Conservation (phyloP, 2,888 invertebrate species). For the Drosophila borborema region DNA sequence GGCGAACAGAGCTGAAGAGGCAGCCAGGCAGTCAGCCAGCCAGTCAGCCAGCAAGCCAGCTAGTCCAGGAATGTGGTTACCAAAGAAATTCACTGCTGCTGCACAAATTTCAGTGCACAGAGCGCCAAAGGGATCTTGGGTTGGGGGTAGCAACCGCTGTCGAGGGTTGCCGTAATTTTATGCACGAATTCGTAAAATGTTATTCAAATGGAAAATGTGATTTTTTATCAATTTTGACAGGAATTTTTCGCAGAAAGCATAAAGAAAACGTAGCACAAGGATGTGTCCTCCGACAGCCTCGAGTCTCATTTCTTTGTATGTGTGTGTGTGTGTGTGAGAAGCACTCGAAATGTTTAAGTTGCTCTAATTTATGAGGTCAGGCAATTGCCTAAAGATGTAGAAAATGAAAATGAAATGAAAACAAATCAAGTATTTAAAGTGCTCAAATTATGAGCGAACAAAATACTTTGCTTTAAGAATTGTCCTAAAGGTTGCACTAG, state of each 20-base stretch:
- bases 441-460: background rate
- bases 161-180: conserved; percentile 80
- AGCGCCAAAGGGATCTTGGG: background rate
- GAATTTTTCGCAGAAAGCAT: conserved; percentile 71
- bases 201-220: conserved; percentile 85
- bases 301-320: background rate
- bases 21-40: conserved; percentile 4
- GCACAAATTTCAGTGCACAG: conserved; percentile 67
- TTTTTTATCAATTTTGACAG: conserved; percentile 85
- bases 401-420: conserved; percentile 20
- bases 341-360: conserved; percentile 31
- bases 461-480: background rate
- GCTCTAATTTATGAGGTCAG: conserved; percentile 60
- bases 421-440: background rate
- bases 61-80: conserved; percentile 64
- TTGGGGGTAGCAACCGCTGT: conserved; percentile 42
- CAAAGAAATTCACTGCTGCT: conserved; percentile 64
- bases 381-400: conserved; percentile 42
- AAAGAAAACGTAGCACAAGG: conserved; percentile 55
- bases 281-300: conserved; percentile 41
- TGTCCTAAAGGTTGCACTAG: background rate
- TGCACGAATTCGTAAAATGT: conserved; percentile 84
- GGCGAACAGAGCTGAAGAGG: background rate
- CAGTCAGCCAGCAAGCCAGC: conserved; percentile 5
- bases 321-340: conserved; percentile 18